Evolutionary conservation across 2,888 invertebrate species (phyloP).

Genomic region (Nymphalis urticae): DNA sequence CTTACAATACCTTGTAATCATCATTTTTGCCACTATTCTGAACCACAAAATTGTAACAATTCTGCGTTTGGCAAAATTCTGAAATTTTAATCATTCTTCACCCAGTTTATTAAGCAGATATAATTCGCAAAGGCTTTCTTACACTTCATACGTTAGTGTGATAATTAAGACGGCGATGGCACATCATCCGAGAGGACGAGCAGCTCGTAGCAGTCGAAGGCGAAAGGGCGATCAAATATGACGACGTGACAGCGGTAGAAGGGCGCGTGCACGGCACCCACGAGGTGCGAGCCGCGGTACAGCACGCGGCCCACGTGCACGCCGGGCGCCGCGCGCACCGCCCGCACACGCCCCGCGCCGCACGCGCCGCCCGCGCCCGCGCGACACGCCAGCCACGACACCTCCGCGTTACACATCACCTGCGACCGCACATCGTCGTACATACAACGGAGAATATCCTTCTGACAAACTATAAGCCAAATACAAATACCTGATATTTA

Average conservation of each 20-base stretch:
- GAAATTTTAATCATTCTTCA: not conserved
- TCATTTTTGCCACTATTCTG: too few species aligned
- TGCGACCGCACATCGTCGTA: slow-evolving; percentile 32
- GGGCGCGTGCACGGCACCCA: slow-evolving; percentile 61
- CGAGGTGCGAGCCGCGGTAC: slow-evolving; percentile 56
- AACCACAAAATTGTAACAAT: too few species aligned
- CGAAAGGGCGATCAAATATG: slow-evolving; percentile 65
- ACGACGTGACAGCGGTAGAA: slow-evolving; percentile 65
- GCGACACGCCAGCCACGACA: slow-evolving; percentile 49
- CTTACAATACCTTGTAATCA: too few species aligned
- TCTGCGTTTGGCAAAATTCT: not conserved
- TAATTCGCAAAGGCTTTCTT: slow-evolving; percentile 18
- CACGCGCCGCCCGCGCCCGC: slow-evolving; percentile 44
- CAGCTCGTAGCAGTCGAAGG: slow-evolving; percentile 72
- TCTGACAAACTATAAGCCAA: not conserved
- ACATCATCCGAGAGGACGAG: slow-evolving; percentile 51
- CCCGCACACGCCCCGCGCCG: slow-evolving; percentile 54
- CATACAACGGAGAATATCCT: too few species aligned
- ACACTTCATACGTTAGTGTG: not conserved
- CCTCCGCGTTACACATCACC: slow-evolving; percentile 71
- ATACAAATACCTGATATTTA: slow-evolving; percentile 63
- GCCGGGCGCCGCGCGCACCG: slow-evolving; percentile 52
- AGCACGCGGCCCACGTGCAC: slow-evolving; percentile 59
- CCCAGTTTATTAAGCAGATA: not conserved
- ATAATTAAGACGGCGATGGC: not conserved